phyloP scores from a whole-genome alignment of 2,797 vertebrate genomes.

The Argyrosomus regius region DNA sequence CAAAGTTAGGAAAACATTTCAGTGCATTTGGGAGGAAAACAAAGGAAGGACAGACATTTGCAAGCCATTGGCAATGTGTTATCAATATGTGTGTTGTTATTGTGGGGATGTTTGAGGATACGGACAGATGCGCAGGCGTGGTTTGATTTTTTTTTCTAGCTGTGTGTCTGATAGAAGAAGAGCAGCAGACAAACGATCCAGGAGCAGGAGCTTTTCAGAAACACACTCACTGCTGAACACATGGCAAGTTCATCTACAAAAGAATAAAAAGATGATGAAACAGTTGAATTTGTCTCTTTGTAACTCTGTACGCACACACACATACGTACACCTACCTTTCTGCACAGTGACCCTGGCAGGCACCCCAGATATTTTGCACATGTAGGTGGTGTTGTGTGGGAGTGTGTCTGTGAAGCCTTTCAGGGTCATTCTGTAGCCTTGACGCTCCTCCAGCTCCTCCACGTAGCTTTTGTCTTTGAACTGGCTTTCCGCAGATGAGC shows the following conservation, averaged over 20 bases:
- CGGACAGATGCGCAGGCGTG: constrained; percentile 15
- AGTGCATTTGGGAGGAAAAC: background rate
- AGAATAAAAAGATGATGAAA: constrained; percentile 43
- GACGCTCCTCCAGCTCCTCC: constrained; percentile 65
- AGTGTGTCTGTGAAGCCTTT: constrained; percentile 65
- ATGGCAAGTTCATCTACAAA: constrained; percentile 73
- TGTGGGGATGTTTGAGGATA: constrained; percentile 1
- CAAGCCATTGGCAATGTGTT: constrained; percentile 22
- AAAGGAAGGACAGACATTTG: constrained; percentile 8
- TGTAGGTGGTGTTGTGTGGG: constrained; percentile 83
- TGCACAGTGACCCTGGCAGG: constrained; percentile 60
- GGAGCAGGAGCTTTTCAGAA: constrained; percentile 74
- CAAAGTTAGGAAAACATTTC: constrained; percentile 17
- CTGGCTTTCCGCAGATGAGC: constrained; percentile 61
- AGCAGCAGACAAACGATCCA: constrained; percentile 75
- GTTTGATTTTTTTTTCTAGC: constrained; percentile 49
- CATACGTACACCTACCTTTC: constrained; percentile 68
- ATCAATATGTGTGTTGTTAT: constrained; percentile 5
- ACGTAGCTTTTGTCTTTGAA: constrained; percentile 79
- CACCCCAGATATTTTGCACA: constrained; percentile 78
- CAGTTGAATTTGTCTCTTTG: constrained; percentile 10
- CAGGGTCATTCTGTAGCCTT: constrained; percentile 81
- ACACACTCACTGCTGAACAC: constrained; percentile 83
- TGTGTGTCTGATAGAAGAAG: constrained; percentile 61
- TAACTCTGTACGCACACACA: background rate